phyloP scores from a whole-genome alignment of 2,888 invertebrate species.

The Drosophila testacea region DNA sequence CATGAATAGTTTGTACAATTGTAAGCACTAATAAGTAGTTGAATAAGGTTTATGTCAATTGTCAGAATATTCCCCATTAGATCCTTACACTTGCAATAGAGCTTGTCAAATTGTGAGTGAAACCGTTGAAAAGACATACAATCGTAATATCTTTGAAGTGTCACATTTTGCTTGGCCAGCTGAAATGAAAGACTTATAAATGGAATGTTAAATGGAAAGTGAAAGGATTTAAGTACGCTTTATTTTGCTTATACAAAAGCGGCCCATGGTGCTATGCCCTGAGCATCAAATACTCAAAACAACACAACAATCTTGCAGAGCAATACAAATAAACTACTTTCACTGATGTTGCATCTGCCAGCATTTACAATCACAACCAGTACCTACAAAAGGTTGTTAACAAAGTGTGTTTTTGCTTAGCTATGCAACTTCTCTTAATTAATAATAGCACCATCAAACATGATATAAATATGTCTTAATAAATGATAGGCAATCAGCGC shows the following conservation, averaged over 20 bases:
- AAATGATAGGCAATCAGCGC: not conserved
- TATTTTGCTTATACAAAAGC: constrained; percentile 51
- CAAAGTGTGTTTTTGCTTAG: constrained; percentile 37
- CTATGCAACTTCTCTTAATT: constrained; percentile 27
- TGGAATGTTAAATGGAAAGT: constrained; percentile 61
- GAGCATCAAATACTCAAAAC: constrained; percentile 42
- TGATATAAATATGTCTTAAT: not conserved
- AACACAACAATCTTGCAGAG: constrained; percentile 48
- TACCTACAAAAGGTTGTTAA: constrained; percentile 43
- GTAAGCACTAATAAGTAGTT: not conserved
- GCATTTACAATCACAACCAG: constrained; percentile 39
- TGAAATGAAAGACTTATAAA: constrained; percentile 51
- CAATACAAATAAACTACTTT: constrained; percentile 49
- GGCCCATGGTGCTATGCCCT: constrained; percentile 49
- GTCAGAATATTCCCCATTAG: not conserved
- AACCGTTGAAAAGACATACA: constrained; percentile 41
- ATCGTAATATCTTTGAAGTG: constrained; percentile 19
- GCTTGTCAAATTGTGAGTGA: constrained; percentile 23
- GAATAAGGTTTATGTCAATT: not conserved
- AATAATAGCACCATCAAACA: not conserved
- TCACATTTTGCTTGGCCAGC: constrained; percentile 19
- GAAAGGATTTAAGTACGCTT: constrained; percentile 70
- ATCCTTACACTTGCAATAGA: constrained; percentile 1
- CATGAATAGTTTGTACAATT: not conserved
- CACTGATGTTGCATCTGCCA: constrained; percentile 41